Evolutionary conservation across 2,113 vertebrate species (phyloP), one percentile per base, ranked within the genome.

Genomic region (Gasterosteus aculeatus): DNA sequence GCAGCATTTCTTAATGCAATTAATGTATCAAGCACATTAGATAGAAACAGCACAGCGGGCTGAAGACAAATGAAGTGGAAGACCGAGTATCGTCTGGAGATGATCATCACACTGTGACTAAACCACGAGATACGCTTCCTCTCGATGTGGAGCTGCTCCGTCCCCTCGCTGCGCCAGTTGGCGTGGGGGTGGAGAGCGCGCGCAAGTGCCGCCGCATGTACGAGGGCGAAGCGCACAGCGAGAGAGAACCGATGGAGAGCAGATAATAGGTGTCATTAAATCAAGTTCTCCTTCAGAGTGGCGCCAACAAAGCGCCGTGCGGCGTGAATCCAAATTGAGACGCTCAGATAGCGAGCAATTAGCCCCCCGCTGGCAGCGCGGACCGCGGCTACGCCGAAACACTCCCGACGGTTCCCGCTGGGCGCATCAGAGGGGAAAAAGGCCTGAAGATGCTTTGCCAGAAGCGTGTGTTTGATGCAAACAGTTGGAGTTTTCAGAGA

Each of bases 201-300:
- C 38, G 69, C 53, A 26, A 84, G 71, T 1, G 79, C 68, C 69
- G 84, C 22, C 22, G 74, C 77, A 82, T 26, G 22, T 65, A 58
- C 69, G 63, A 82, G 72, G 54, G 59, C 44, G 69, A 82, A 74
- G 72, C 69, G 47, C 63, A 56, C 76, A 73, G 72, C 78, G 4
- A 81, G 82, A 70, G 67, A 63, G 65, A 85, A 49, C 68, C 81
- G 85, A 81, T 58, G 72, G 61, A 79, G 77, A 83, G 76, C 49
- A 81, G 87, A 90, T 84, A 87, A 90, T 78, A 79, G 79, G 67
- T 85, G 81, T 85, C 79, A 80, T 84, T 31, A 79, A 79, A 78
- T 83, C 79, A 69, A 66, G 60, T 67, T 79, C 81, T 85, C 68
- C 57, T 81, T 77, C 53, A 70, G 83, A 78, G 79, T 2, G 58